Percentiles rank a stretch among this genome's conserved stretches.
These are phyloP conservation scores for Zele albiditarsus DNA, from an alignment of 2,888 invertebrate species.

Conservation along the genomic window DNA sequence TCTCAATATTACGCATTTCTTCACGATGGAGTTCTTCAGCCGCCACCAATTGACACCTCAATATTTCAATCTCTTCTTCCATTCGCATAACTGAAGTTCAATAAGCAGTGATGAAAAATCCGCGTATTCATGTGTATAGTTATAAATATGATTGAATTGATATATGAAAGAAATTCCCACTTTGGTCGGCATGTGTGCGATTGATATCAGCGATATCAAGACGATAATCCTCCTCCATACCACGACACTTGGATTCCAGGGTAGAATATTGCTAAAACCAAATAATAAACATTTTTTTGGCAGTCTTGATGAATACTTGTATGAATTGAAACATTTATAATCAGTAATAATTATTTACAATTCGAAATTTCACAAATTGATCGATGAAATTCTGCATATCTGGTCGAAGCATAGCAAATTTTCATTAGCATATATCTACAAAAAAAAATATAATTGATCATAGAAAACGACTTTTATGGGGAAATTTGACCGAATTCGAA, in stretches of 20 bases:
- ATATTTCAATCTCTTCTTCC: conserved; percentile 47
- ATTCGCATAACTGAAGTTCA: conserved; percentile 47
- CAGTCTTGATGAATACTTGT: background rate
- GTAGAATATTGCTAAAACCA: background rate
- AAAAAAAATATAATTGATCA: background rate
- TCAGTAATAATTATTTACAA: conserved; percentile 39
- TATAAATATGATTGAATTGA: background rate
- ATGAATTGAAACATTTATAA: background rate
- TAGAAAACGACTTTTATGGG: background rate
- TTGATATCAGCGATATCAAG: background rate
- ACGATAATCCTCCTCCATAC: background rate
- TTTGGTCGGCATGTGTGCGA: conserved; percentile 26
- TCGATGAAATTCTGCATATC: conserved; percentile 46
- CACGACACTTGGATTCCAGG: background rate
- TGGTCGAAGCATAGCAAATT: conserved; percentile 34
- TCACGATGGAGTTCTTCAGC: conserved; percentile 44
- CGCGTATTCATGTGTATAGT: background rate
- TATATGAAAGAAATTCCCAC: conserved; percentile 33
- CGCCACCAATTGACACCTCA: conserved; percentile 43
- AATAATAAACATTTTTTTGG: background rate
- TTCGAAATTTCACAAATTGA: conserved; percentile 41
- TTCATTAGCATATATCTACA: background rate
- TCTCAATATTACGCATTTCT: conserved; percentile 43
- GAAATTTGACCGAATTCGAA: too few species aligned
- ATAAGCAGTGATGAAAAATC: background rate